Conservation (phyloP, 37 sponge, comb jelly and placozoan species). For the Axinella damicornis region DNA sequence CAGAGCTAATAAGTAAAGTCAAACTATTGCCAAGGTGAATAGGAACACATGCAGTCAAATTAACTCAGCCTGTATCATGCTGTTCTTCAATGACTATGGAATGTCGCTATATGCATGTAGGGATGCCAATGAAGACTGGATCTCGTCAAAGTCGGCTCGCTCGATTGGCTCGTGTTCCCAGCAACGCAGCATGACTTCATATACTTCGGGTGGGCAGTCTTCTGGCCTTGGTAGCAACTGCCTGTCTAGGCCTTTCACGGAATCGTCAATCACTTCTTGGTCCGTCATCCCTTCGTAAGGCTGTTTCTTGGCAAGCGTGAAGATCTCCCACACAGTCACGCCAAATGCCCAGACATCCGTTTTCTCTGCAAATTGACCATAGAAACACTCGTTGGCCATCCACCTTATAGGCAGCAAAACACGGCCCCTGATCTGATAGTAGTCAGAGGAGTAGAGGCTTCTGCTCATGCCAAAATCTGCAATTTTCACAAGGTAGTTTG, state of each 20-base stretch:
- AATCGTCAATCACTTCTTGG: conserved; percentile 73
- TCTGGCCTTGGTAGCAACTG: conserved; percentile 42
- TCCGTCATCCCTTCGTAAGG: conserved; percentile 76
- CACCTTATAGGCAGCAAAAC: conserved; percentile 82
- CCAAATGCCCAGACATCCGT: conserved; percentile 90
- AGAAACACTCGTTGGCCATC: conserved; percentile 88
- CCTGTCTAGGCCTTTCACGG: conserved; percentile 53
- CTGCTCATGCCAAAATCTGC: conserved; percentile 91
- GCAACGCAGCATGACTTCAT: conserved; percentile 61
- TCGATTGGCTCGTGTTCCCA: conserved; percentile 63
- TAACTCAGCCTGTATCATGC: no score
- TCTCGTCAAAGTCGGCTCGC: conserved; percentile 64
- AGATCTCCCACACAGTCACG: conserved; percentile 89
- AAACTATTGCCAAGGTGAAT: no score
- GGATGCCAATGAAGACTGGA: conserved; percentile 37
- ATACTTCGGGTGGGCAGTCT: conserved; percentile 69
- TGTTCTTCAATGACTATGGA: neutral
- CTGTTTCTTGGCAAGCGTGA: conserved; percentile 65
- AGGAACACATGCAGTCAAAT: no score
- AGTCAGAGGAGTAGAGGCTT: conserved; percentile 68
- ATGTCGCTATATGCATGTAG: conserved; percentile 32
- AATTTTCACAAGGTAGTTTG: conserved; percentile 70
- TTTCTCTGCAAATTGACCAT: conserved; percentile 85
- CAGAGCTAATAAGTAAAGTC: no score
- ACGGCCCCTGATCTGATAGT: conserved; percentile 59